Percentiles rank a stretch among this genome's conserved stretches.
Evolutionary conservation across 2,113 vertebrate species (phyloP).

Genomic region (Scatophagus argus): DNA sequence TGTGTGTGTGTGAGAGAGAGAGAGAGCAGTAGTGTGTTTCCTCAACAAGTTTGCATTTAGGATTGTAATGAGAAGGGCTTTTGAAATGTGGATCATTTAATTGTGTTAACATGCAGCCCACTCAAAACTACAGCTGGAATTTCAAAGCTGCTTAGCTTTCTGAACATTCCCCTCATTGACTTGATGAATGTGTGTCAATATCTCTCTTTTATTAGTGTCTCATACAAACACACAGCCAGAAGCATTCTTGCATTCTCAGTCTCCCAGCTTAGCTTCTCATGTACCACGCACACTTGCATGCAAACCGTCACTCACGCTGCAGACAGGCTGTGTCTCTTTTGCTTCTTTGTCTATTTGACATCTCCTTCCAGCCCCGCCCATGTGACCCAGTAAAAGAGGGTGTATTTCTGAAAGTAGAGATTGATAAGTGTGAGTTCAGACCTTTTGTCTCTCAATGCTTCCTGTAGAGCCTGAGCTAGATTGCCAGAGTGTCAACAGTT

Average conservation of each 20-base stretch:
- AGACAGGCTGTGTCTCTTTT: constrained; percentile 1
- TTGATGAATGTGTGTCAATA: constrained; percentile 12
- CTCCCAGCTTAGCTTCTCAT: constrained; percentile 12
- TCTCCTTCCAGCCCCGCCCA: constrained; percentile 9
- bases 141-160: constrained; percentile 42
- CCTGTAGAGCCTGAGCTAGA: constrained; percentile 23
- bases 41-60: constrained; percentile 53
- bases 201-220: constrained; percentile 16
- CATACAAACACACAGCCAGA: constrained; percentile 19
- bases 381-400: constrained; percentile 32
- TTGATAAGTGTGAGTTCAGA: constrained; percentile 43
- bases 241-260: neutral
- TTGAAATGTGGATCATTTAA: constrained; percentile 64
- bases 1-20: neutral
- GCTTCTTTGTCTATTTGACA: constrained; percentile 19
- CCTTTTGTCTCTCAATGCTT: constrained; percentile 51
- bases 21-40: constrained; percentile 1
- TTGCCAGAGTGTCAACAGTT: constrained; percentile 22
- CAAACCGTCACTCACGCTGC: constrained; percentile 5
- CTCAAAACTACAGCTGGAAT: constrained; percentile 47
- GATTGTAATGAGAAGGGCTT: constrained; percentile 56
- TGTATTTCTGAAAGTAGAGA: constrained; percentile 23
- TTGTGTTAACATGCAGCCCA: constrained; percentile 57
- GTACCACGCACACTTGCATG: neutral
- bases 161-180: neutral